phyloP scores from a whole-genome alignment of 2,888 invertebrate genomes.

The Yponomeuta cagnagella region DNA sequence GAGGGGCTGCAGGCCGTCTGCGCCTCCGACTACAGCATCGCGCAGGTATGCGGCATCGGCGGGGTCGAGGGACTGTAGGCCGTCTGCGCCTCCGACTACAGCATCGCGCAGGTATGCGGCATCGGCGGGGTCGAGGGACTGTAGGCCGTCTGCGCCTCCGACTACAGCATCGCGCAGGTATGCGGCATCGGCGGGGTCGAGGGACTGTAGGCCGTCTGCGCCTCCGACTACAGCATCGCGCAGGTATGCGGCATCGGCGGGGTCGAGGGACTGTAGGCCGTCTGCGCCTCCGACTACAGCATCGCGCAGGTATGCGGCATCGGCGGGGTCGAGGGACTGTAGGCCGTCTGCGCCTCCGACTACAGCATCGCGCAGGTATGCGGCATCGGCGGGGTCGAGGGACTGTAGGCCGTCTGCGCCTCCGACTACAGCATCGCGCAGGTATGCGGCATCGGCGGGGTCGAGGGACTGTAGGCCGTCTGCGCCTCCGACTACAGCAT shows the following conservation, averaged over 20 bases:
- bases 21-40: slow-evolving; percentile 91
- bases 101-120: slow-evolving; percentile 86
- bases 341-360: slow-evolving; percentile 91
- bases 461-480: no score
- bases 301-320: neutral
- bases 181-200: neutral
- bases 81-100: slow-evolving; percentile 96
- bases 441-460: neutral
- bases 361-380: slow-evolving; percentile 94
- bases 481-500: slow-evolving; percentile 99
- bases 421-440: slow-evolving; percentile 71
- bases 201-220: slow-evolving; percentile 71
- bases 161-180: slow-evolving; percentile 71
- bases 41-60: neutral
- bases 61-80: neutral
- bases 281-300: slow-evolving; percentile 95
- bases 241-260: slow-evolving; percentile 65
- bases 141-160: slow-evolving; percentile 88
- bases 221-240: slow-evolving; percentile 99
- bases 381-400: slow-evolving; percentile 36
- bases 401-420: slow-evolving; percentile 92
- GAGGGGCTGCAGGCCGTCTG: slow-evolving; percentile 92
- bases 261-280: slow-evolving; percentile 85
- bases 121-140: slow-evolving; percentile 68
- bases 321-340: neutral